Base-by-base conservation (phyloP, 2,113 vertebrate species). In the Carlito syrichta region DNA sequence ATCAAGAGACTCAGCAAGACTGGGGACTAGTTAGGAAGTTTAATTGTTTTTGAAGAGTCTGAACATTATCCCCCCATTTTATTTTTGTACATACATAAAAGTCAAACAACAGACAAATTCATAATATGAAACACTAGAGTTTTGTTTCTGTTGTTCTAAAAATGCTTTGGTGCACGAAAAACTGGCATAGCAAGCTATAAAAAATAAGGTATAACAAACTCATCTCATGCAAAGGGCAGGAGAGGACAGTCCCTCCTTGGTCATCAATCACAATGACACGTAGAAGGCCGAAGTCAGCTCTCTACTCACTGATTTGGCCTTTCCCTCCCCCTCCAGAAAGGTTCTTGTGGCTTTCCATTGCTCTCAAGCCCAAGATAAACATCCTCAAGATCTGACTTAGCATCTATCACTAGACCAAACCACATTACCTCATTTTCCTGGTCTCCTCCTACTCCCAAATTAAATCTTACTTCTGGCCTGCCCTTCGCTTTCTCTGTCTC, bases 321-420 rank as follows among this genome's bases (percentile, higher is more conserved):
- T 76, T 89, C 22, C 30, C 45, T 71, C 35, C 50, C 30, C 20
- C 38, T 45, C 54, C 30, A 94, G 93, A 82, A 90, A 60, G 17
- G 40, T 25, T 89, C 71, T 86, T 90, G 82, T 73, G 81, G 93
- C 35, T 93, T 89, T 83, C 89, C 22, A 40, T 35, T 91, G 62
- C 86, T 94, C 83, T 96, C 58, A 89, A 85, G 62, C 48, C 74
- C 91, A 92, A 81, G 89, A 81, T 52, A 96, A 97, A 93, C 68
- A 96, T 56, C 93, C 88, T 93, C 74, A 86, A 97, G 86, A 95
- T 90, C 52, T 87, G 52, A 77, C 62, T 94, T 74, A 56, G n/a
- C 35, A 38, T 92, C 69, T 81, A 85, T 85, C 95, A 89, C 58
- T 84, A 91, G 17, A 43, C 40, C 32, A 93, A 93, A 94, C 58